phyloP scores from a whole-genome alignment of 2,888 invertebrate genomes.

The Agrypnus murinus region DNA sequence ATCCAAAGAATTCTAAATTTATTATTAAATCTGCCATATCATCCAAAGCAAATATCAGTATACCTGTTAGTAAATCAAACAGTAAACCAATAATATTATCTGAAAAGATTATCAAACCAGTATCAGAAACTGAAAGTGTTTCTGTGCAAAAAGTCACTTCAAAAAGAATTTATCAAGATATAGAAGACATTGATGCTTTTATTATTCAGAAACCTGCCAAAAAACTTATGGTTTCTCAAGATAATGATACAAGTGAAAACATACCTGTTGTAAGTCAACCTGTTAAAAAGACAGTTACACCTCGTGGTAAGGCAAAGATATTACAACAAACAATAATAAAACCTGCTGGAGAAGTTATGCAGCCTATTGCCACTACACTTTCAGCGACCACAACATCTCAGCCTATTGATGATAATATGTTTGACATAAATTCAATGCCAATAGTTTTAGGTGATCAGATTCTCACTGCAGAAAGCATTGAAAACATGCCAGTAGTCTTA shows the following conservation, averaged over 20 bases:
- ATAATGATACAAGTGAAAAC: conserved; percentile 21
- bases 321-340: conserved; percentile 70
- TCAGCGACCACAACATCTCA: conserved; percentile 17
- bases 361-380: conserved; percentile 55
- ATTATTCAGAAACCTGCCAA: conserved; percentile 66
- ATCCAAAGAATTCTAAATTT: conserved; percentile 52
- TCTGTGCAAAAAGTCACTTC: conserved; percentile 63
- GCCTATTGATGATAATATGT: conserved; percentile 72
- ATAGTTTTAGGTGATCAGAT: conserved; percentile 83
- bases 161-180: conserved; percentile 63
- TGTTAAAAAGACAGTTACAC: conserved; percentile 20
- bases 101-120: conserved; percentile 67
- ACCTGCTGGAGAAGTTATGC: conserved; percentile 67
- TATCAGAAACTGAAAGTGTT: conserved; percentile 56
- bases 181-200: conserved; percentile 69
- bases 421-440: conserved; percentile 86
- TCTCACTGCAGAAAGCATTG: conserved; percentile 79
- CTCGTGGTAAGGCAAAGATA: conserved; percentile 67
- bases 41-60: conserved; percentile 11
- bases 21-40: conserved; percentile 29
- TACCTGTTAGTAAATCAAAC: conserved; percentile 46
- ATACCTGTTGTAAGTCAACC: conserved; percentile 13
- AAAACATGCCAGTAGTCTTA: conserved; percentile 79
- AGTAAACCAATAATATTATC: conserved; percentile 67
- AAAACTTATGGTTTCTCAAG: conserved; percentile 44